Conservation (phyloP, 2,888 invertebrate species). For the Imbricaverruca yamaguchii region DNA sequence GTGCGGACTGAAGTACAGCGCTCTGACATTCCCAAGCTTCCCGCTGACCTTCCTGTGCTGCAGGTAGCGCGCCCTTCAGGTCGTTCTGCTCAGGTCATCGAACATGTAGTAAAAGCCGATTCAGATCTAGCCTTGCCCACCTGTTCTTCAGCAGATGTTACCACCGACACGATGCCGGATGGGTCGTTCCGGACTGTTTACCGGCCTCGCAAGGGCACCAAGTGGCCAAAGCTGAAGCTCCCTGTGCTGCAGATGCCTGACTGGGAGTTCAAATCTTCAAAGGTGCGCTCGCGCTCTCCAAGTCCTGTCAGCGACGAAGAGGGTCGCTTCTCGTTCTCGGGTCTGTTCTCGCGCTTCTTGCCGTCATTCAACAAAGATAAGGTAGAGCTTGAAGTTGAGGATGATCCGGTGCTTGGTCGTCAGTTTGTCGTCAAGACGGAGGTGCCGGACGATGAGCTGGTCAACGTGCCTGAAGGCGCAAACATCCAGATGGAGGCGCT, state of each 20-base stretch:
- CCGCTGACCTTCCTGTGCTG: neutral
- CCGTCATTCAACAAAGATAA: conserved; percentile 6
- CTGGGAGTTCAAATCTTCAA: conserved; percentile 12
- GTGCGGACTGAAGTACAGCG: neutral
- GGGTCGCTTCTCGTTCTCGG: conserved; percentile 1
- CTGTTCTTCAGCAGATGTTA: too few species aligned
- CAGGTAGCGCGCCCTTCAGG: neutral
- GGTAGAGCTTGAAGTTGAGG: conserved; percentile 2
- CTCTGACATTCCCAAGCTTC: neutral
- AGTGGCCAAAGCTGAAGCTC: conserved; percentile 9
- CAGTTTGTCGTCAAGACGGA: conserved; percentile 14
- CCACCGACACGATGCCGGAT: neutral
- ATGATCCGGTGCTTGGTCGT: neutral
- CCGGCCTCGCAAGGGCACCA: neutral
- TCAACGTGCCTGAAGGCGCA: neutral
- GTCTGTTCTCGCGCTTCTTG: conserved; percentile 3
- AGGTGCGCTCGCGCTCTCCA: neutral
- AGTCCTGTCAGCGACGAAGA: conserved; percentile 1
- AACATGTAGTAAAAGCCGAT: neutral
- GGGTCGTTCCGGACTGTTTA: neutral
- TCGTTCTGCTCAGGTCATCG: neutral
- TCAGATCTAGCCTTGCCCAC: neutral
- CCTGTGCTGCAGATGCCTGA: neutral
- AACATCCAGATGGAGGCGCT: neutral
- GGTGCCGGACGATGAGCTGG: conserved; percentile 2